Conservation (phyloP, 2,888 invertebrate species). For the Blomia tropicalis region DNA sequence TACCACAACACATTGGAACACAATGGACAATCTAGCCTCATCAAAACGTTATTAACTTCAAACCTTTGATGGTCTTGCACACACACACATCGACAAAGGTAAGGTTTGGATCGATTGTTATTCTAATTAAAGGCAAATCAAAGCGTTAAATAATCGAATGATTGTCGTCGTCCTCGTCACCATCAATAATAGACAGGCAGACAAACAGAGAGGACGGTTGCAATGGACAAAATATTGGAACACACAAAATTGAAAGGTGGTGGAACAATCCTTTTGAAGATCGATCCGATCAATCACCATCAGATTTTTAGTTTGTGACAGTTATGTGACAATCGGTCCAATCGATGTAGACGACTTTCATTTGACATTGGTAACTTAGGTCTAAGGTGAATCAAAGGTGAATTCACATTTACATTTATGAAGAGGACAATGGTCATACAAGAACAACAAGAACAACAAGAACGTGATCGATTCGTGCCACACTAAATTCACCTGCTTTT, state of each 20-base stretch:
- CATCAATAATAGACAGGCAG: no score
- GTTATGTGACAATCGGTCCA: conserved; percentile 5
- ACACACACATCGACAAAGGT: not conserved
- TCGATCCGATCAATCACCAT: not conserved
- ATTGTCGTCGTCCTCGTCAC: no score
- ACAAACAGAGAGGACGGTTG: no score
- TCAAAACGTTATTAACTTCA: conserved; percentile 7
- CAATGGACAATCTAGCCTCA: not conserved
- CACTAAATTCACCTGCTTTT: no score
- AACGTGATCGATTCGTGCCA: no score
- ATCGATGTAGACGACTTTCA: conserved; percentile 8
- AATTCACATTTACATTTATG: no score
- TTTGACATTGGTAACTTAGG: conserved; percentile 3
- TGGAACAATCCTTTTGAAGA: conserved; percentile 11
- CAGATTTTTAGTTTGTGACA: conserved; percentile 1
- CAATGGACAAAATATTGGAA: no score
- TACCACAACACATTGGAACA: no score
- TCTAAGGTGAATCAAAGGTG: not conserved
- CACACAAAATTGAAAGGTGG: no score
- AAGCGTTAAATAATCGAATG: conserved; percentile 5
- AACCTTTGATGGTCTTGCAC: no score
- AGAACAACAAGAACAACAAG: no score
- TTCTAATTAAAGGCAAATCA: conserved; percentile 11
- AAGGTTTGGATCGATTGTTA: conserved; percentile 1
- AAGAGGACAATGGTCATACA: no score